A percentile compares a stretch with the other conserved stretches of the same genome.
Evolutionary conservation across 2,113 vertebrate species (phyloP).

Genomic region (Silurus meridionalis): DNA sequence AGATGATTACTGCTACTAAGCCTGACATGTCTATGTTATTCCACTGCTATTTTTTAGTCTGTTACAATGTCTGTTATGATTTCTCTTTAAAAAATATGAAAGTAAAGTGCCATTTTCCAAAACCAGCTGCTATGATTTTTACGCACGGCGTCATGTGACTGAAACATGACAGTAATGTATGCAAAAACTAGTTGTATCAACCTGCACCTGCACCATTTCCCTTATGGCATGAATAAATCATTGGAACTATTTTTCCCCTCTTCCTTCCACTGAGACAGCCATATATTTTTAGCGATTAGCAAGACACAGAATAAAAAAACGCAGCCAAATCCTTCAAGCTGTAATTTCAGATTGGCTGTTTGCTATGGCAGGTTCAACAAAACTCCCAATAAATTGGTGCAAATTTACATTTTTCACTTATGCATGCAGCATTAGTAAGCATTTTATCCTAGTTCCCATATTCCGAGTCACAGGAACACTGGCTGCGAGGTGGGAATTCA

Average conservation of each 20-base stretch:
- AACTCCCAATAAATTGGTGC: neutral
- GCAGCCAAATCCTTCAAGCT: constrained; percentile 24
- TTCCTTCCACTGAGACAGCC: constrained; percentile 24
- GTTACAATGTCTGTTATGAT: neutral
- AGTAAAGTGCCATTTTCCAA: neutral
- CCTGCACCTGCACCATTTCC: neutral
- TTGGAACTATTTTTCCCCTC: neutral
- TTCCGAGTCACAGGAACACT: neutral
- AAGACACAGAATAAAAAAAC: neutral
- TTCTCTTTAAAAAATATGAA: neutral
- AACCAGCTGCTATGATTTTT: neutral
- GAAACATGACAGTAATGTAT: constrained; percentile 26
- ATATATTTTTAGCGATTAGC: constrained; percentile 29
- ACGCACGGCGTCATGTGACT: neutral
- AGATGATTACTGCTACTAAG: neutral
- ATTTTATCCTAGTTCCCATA: neutral
- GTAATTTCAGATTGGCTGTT: constrained; percentile 31
- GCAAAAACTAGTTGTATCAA: constrained; percentile 10
- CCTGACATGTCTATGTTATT: neutral
- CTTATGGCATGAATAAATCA: constrained; percentile 18
- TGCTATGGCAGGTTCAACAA: constrained; percentile 9
- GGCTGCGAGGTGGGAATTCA: neutral
- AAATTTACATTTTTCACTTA: neutral
- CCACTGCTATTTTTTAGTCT: neutral
- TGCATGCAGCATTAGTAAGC: neutral